A percentile compares a stretch with the other conserved stretches of the same genome.
These are phyloP conservation scores for Pangasius djambal DNA, from an alignment of 2,797 vertebrate species.

Conservation along the genomic window DNA sequence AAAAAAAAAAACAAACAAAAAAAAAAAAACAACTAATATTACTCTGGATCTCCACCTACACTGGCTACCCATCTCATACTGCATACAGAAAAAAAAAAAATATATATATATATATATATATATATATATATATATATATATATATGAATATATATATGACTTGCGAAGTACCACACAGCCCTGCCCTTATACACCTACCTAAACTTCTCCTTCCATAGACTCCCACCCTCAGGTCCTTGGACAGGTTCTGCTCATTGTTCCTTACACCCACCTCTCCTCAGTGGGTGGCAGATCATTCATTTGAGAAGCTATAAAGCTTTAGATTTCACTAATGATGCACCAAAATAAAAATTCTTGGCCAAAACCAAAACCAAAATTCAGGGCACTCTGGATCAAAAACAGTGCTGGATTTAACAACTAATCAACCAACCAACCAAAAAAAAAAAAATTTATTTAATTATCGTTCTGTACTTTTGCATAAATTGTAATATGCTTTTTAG, in stretches of 20 bases:
- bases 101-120: too few species aligned
- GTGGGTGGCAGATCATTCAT: not conserved
- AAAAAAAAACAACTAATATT: not conserved
- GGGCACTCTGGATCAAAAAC: not conserved
- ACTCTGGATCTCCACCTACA: slow-evolving; percentile 17
- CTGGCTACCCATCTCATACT: not conserved
- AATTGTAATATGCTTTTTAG: not conserved
- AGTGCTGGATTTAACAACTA: not conserved
- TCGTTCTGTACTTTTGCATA: not conserved
- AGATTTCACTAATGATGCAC: not conserved
- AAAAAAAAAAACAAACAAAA: not conserved
- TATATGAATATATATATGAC: not conserved
- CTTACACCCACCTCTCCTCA: slow-evolving; percentile 17
- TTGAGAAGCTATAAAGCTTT: not conserved
- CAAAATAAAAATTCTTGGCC: not conserved
- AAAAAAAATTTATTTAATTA: not conserved
- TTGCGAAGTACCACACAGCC: not conserved
- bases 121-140: too few species aligned
- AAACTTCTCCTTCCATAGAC: slow-evolving; percentile 13
- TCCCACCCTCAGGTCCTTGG: slow-evolving; percentile 20
- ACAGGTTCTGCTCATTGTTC: slow-evolving; percentile 11
- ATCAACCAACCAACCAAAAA: not conserved
- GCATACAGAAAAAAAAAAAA: not conserved
- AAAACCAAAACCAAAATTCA: not conserved
- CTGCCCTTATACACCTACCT: slow-evolving; percentile 15